Evolutionary conservation across 2,888 invertebrate species (phyloP), one percentile per base, ranked within the genome.

Genomic region (Lepidocyrtoides sp.): DNA sequence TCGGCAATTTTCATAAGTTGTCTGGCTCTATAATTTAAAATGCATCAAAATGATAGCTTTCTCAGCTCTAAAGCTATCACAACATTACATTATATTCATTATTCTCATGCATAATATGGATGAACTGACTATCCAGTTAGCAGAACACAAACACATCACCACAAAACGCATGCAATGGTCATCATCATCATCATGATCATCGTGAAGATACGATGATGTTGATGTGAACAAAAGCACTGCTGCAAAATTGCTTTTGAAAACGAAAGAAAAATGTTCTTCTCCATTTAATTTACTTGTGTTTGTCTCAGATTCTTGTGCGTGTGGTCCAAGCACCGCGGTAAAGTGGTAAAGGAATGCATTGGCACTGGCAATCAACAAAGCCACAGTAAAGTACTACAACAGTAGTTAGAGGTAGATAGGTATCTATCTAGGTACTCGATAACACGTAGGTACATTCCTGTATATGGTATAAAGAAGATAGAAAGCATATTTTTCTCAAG

Each of bases 21-120:
- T 54, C 81, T 36, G 23, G 72, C 54, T 32, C 36, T 88, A 44
- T 87, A 88, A 88, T 88, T 88, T 88, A 88, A 88, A 85, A 41
- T 88, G 88, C 88, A 88, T 81, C 36, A 82, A 88, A 88, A 81
- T 82, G 88, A 77, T 87, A 87, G 85, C 60, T 75, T 75, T 72
- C 26, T 32, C 86, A 75, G 84, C 69, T 72, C 72, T 3, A 14
- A 44, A 72, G 12, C 72, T 12, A 44, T 57, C 75, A 87, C 66
- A 32, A 48, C 60, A 20, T 36, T 60, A 5, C 36, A 32, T 60
- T 63, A 57, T 23, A 63, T 32, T 57, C 75, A 63, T 63, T 87
- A 87, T 87, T 8, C 26, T 82, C 60, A 82, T 41, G 51, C 32
- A 82, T 14, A 41, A 60, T 17, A 82, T 82, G 66, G 51, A 60